phyloP scores from a whole-genome alignment of 2,113 vertebrate genomes.

The Sinosuthora webbiana region DNA sequence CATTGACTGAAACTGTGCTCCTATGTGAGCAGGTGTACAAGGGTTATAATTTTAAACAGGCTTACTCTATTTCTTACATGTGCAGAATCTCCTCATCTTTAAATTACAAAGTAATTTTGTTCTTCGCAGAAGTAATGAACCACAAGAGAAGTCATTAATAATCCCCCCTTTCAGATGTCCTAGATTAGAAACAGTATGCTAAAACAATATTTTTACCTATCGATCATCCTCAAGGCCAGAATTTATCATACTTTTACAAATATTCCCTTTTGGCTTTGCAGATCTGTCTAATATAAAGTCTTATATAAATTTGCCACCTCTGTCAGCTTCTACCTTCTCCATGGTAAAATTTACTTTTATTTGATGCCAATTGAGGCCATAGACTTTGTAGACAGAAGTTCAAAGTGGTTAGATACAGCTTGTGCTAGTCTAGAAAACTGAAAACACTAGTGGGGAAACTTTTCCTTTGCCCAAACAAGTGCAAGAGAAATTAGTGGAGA shows the following conservation, averaged over 20 bases:
- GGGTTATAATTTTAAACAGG: background rate
- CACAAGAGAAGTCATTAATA: slow-evolving; percentile 19
- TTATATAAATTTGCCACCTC: background rate
- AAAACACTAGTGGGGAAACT: background rate
- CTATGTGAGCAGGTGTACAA: background rate
- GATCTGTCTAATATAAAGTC: background rate
- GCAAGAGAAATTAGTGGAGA: background rate
- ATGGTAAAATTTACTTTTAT: background rate
- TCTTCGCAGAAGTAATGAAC: slow-evolving; percentile 6
- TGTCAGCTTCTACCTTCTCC: background rate
- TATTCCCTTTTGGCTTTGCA: background rate
- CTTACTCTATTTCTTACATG: background rate
- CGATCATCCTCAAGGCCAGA: background rate
- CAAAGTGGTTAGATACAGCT: background rate
- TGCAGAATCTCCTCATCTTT: background rate
- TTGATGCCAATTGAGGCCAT: background rate
- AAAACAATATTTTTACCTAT: slow-evolving; percentile 8
- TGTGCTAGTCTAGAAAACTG: background rate
- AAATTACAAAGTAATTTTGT: background rate
- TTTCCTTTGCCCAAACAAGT: background rate
- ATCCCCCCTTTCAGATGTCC: background rate
- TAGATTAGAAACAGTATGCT: background rate
- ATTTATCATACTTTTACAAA: background rate
- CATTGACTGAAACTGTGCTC: background rate
- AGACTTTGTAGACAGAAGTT: background rate